Evolutionary conservation across 2,888 invertebrate species (phyloP).

Genomic region (Rosalia funebris): DNA sequence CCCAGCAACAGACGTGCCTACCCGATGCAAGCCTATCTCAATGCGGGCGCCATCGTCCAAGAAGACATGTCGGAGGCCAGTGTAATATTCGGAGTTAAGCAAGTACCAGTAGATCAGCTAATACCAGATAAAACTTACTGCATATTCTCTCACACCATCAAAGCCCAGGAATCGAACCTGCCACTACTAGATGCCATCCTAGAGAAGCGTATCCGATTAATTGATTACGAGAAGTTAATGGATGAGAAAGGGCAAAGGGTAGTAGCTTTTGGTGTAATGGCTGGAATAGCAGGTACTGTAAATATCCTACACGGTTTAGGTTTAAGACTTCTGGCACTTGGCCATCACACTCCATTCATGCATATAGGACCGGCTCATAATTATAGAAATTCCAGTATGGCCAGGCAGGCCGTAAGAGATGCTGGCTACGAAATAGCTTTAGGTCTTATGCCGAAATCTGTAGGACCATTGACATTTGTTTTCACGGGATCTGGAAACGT

Average conservation of each 20-base stretch:
- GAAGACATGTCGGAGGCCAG: constrained; percentile 97
- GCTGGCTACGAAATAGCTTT: constrained; percentile 99
- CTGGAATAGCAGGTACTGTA: constrained; percentile 97
- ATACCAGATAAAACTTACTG: constrained; percentile 98
- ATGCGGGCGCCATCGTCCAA: constrained; percentile 91
- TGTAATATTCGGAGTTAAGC: constrained; percentile 97
- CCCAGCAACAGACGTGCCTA: constrained; percentile 98
- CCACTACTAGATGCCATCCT: constrained; percentile 93
- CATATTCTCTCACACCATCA: constrained; percentile 99
- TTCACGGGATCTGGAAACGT: constrained; percentile 99
- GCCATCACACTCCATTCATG: constrained; percentile 78
- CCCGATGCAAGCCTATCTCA: constrained; percentile 95
- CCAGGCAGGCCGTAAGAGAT: constrained; percentile 95
- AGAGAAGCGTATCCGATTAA: constrained; percentile 94
- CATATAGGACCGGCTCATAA: constrained; percentile 98
- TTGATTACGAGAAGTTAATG: constrained; percentile 97
- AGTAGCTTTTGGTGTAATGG: constrained; percentile 99
- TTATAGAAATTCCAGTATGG: constrained; percentile 97
- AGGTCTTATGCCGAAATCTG: constrained; percentile 94
- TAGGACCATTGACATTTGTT: constrained; percentile 96
- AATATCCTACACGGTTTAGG: constrained; percentile 98
- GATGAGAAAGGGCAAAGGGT: constrained; percentile 83
- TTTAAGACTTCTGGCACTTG: constrained; percentile 89
- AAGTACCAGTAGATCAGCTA: constrained; percentile 86
- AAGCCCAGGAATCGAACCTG: constrained; percentile 99